Evolutionary conservation across 2,113 vertebrate genomes (phyloP), one percentile per base, ranked within the genome.

Genomic region (Vidua chalybeata): DNA sequence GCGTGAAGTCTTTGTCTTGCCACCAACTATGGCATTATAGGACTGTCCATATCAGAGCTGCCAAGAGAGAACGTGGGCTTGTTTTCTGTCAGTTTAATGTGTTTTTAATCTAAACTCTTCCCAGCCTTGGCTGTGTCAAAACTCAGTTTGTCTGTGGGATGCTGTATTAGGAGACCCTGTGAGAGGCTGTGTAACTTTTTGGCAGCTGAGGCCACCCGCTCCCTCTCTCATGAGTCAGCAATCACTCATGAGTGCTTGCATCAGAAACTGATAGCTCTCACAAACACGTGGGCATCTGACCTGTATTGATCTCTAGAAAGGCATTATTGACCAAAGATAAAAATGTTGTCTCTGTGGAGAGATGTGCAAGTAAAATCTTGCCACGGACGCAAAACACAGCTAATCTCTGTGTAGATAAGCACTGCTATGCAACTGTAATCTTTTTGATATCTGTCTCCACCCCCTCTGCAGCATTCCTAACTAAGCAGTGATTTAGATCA

Each of bases 271-370:
- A 52, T 67, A 48, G 14, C 39, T 59, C 51, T 92, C 75, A 22
- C 27, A 20, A 81, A 86, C 79, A 81, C 61, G 4, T 18, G 56
- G 76, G 26, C 73, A 75, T 55, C 90, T 81, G 93, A 86, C 68
- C 82, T 68, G 10, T 88, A 92, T 61, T 86, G 82, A 89, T 94
- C 90, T 80, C 68, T 24, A 49, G 72, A 46, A 89, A 75, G 80
- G 20, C n/a, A 67, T 90, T 69, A 68, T 66, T 86, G 90, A 90
- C 37, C 64, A 56, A 13, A 62, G 48, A 83, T 83, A 77, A 68
- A 86, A 86, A 84, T 20, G 16, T 33, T 80, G 37, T 86, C 85
- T 93, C 85, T 46, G 37, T 37, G 83, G 85, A 73, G 69, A 64
- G 52, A 49, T n/a, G 33, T 37, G 55, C 59, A 62, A 92, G 75